Conservation (phyloP, 2,113 vertebrate species). For the Erythrocebus patas region DNA sequence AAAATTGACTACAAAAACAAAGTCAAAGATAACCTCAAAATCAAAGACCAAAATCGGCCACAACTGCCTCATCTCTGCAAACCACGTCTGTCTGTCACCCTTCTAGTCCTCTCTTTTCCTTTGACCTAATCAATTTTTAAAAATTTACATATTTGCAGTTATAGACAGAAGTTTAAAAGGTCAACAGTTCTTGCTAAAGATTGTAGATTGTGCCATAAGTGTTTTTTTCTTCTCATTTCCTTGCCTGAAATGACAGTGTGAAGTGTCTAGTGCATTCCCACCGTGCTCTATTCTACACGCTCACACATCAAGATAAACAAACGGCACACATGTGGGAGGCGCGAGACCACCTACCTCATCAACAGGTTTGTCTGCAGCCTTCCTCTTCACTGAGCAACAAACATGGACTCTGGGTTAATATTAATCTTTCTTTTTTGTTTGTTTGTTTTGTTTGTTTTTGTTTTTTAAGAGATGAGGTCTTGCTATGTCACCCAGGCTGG, state of each 20-base stretch:
- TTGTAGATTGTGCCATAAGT: background rate
- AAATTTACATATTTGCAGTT: background rate
- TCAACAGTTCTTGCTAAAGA: background rate
- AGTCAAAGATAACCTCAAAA: background rate
- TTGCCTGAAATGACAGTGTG: background rate
- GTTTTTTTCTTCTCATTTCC: background rate
- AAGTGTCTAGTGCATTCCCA: too few relatives aligned
- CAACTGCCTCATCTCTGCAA: background rate
- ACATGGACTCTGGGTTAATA: accelerated
- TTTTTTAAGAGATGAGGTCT: background rate
- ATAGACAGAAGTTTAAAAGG: background rate
- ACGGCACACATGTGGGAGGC: accelerated
- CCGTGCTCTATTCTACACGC: background rate
- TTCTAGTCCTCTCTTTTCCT: background rate
- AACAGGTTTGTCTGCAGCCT: background rate
- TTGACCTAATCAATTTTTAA: background rate
- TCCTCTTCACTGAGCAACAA: background rate
- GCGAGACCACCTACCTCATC: background rate
- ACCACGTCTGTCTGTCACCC: background rate
- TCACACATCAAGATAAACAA: too few relatives aligned
- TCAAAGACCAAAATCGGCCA: background rate
- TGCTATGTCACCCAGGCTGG: background rate
- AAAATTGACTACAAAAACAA: background rate
- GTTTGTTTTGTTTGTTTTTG: too few relatives aligned
- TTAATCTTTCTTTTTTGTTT: too few relatives aligned